Evolutionary conservation across 1,140 invertebrate species (phyloP), one percentile per base, ranked within the genome.

Genomic region (Dendrolimus punctatus): DNA sequence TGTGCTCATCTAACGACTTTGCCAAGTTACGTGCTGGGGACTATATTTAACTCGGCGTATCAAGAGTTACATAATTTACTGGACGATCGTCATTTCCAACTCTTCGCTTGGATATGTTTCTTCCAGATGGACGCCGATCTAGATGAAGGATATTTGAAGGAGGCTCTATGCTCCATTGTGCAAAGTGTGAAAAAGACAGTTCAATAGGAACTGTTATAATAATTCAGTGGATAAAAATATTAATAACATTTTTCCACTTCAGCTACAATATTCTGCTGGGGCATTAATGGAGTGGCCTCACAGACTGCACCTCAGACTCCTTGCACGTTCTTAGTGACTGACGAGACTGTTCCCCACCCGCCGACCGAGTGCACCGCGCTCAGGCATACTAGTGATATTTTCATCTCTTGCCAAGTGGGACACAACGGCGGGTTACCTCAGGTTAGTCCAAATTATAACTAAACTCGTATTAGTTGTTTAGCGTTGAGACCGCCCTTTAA

Each of bases 251-350:
- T 23, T 23, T 23, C 23, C 23, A 23, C 23, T 50, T 6, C 62
- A 85, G 82, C 66, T 23, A 60, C 78, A 49, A 71, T 85, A 55
- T 77, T 77, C 40, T 85, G 82, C 50, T 78, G 72, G 77, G 82
- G 79, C 5, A 49, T 77, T 8, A 85, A 85, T 49, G 62, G 68
- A 1, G 70, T 85, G 10, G 49, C 68, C 1, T 60, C 56, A 8
- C 68, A 61, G 38, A 68, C 60, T 5, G 42, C 71, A 10, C 55
- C 63, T 5, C 60, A 71, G 51, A 74, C 62, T 6, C 73, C 68
- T 6, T 86, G 82, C 52, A 57, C 65, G 38, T 84, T 80, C 52
- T 53, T 77, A 39, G 67, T 86, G 10, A 84, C 76, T 2, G 73
- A 81, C 55, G 73, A 82, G 43, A 86, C 80, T 0, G 59, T 53